phyloP scores from a whole-genome alignment of 2,113 vertebrate genomes.

The Noturus placidus region DNA sequence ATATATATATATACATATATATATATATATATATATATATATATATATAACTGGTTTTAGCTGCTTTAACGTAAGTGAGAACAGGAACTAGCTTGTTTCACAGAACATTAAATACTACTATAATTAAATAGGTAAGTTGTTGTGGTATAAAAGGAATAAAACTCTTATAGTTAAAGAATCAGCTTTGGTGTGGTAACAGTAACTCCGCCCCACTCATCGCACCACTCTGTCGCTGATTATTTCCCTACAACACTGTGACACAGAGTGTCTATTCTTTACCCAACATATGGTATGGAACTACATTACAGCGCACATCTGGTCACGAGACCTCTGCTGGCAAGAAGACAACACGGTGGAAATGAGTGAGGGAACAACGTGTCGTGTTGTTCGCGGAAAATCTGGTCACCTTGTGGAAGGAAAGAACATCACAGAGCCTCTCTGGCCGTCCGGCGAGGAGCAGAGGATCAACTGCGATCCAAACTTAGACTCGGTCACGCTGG shows the following conservation, averaged over 20 bases:
- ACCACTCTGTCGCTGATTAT: not conserved
- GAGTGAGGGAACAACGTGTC: not conserved
- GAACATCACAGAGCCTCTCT: slow-evolving; percentile 8
- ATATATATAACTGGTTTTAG: too few species aligned
- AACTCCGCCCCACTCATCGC: too few species aligned
- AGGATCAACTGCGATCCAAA: slow-evolving; percentile 35
- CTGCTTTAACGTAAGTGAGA: too few species aligned
- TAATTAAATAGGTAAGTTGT: not conserved
- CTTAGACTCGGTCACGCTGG: slow-evolving; percentile 14
- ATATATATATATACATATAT: too few species aligned
- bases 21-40: too few species aligned
- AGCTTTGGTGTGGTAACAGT: not conserved
- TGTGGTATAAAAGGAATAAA: not conserved
- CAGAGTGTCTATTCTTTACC: not conserved
- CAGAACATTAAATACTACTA: too few species aligned
- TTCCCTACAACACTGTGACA: not conserved
- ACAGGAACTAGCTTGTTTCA: too few species aligned
- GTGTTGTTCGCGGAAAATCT: slow-evolving; percentile 21
- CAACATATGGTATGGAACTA: too few species aligned
- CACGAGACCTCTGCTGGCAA: not conserved
- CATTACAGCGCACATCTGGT: not conserved
- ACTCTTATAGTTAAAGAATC: not conserved
- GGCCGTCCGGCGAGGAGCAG: not conserved
- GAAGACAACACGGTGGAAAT: slow-evolving; percentile 28
- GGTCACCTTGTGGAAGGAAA: slow-evolving; percentile 41